Percentiles rank a stretch among this genome's conserved stretches.
Conservation (phyloP, 1,140 invertebrate genomes). For the Zaprionus camerounensis region DNA sequence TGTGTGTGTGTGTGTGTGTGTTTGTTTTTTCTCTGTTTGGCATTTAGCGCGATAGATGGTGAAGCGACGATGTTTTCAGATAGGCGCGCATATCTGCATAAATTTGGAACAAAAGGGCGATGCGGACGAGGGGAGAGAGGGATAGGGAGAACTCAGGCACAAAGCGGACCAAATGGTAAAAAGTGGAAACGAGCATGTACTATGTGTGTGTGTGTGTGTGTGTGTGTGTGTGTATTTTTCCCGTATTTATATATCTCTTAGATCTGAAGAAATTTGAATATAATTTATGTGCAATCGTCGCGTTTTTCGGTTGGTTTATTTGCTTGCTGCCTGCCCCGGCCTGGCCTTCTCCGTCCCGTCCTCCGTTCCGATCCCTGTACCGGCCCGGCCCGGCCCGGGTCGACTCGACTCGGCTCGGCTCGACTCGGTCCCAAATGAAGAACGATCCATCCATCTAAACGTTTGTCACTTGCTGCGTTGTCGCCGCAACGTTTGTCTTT, state of each 20-base stretch:
- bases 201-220: constrained; percentile 32
- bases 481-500: constrained; percentile 80
- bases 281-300: constrained; percentile 84
- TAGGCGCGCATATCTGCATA: constrained; percentile 60
- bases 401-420: constrained; percentile 35
- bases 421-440: constrained; percentile 50
- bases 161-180: constrained; percentile 40
- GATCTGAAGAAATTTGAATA: constrained; percentile 82
- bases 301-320: constrained; percentile 75
- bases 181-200: constrained; percentile 51
- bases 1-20: constrained; percentile 5
- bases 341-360: not conserved
- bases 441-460: constrained; percentile 81
- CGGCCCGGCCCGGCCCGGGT: constrained; percentile 16
- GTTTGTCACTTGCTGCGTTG: constrained; percentile 78
- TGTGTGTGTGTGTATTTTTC: constrained; percentile 55
- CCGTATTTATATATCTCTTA: constrained; percentile 76
- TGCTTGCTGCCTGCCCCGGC: constrained; percentile 24
- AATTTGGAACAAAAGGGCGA: constrained; percentile 51
- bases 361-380: constrained; percentile 3
- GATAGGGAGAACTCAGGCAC: constrained; percentile 14
- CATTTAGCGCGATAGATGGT: constrained; percentile 30
- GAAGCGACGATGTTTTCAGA: constrained; percentile 31
- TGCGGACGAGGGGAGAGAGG: not conserved
- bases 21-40: constrained; percentile 51